Base-by-base conservation (phyloP, 2,888 invertebrate genomes). In the Brachypalpus laphriformis region DNA sequence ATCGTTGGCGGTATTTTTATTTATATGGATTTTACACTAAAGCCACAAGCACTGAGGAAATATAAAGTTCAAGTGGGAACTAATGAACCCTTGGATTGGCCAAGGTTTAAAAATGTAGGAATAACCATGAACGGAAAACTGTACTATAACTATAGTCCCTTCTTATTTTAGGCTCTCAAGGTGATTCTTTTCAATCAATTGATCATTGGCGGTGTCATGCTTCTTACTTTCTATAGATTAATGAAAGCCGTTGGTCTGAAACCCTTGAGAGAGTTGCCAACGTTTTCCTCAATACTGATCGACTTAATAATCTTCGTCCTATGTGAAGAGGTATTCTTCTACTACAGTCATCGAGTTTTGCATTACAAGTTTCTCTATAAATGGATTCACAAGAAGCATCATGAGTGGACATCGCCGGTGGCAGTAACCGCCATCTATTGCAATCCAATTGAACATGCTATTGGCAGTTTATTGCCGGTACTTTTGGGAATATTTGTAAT, bases 381-480 rank as follows among this genome's bases (percentile, higher is more conserved):
- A 89, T 93, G 94, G 89, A 95, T 97, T 86, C 97, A 97, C 91
- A 97, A 97, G 91, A 94, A 94, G 88, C 97, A 97, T 90, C 97
- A 97, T 88, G 96, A 97, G 90, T 97, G 97, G 97, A 96, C 96
- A 0, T 95, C 97, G 0, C 97, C 97, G 0, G 94, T 97, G 57
- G 96, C 97, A 0, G 94, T 96, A 2, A 95, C 96, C 0, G 94
- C 96, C 1, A 92, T 96, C 45, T 97, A 97, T 90, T 95, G 95
- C 86, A 96, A 97, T 91, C 96, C 97, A 0, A 88, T 96, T 28
- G 94, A 95, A 88, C 96, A 97, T 90, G 91, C 96, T 56, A 91
- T 96, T 81, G 95, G 95, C 45, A 97, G 97, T 92, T 89, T 96
- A 82, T 81, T 96, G 59, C 97, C 97, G 4, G 94, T 95, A 1